These are phyloP conservation scores for Philaenus spumarius DNA, from an alignment of 1,140 invertebrate genomes.

Conservation along the genomic window DNA sequence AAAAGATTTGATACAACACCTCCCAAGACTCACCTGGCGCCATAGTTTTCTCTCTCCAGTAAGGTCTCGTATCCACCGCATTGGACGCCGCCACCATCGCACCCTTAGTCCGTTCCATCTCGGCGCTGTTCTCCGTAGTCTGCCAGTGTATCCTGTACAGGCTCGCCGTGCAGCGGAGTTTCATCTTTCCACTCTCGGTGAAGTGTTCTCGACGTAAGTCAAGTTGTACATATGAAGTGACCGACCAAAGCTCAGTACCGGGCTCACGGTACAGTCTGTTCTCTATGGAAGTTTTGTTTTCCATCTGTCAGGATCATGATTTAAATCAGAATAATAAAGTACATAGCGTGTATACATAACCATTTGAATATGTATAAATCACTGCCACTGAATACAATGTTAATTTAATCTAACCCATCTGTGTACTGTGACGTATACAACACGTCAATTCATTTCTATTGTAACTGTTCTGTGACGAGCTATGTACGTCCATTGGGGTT, in stretches of 20 bases:
- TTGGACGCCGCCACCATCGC: constrained; percentile 23
- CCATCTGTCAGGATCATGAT: too few species aligned
- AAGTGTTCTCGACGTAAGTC: constrained; percentile 22
- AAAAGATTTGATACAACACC: too few species aligned
- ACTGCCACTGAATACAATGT: too few species aligned
- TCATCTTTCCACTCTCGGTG: constrained; percentile 19
- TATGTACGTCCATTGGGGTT: too few species aligned
- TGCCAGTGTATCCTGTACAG: constrained; percentile 31
- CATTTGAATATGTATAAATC: too few species aligned
- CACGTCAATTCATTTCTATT: too few species aligned
- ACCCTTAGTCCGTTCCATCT: constrained; percentile 26
- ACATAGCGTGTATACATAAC: too few species aligned
- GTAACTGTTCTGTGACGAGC: too few species aligned
- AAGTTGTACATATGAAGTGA: constrained; percentile 17
- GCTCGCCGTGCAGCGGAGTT: constrained; percentile 32
- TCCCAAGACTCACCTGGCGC: neutral
- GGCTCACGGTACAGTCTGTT: constrained; percentile 16
- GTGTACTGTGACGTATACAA: too few species aligned
- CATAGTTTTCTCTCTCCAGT: neutral
- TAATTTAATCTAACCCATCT: too few species aligned
- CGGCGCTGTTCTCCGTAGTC: constrained; percentile 28
- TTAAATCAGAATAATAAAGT: too few species aligned
- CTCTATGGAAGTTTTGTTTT: neutral
- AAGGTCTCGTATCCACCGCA: constrained; percentile 1
- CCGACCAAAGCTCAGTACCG: constrained; percentile 20